phyloP scores from a whole-genome alignment of 2,113 vertebrate genomes.

The Lepidothrix coronata region DNA sequence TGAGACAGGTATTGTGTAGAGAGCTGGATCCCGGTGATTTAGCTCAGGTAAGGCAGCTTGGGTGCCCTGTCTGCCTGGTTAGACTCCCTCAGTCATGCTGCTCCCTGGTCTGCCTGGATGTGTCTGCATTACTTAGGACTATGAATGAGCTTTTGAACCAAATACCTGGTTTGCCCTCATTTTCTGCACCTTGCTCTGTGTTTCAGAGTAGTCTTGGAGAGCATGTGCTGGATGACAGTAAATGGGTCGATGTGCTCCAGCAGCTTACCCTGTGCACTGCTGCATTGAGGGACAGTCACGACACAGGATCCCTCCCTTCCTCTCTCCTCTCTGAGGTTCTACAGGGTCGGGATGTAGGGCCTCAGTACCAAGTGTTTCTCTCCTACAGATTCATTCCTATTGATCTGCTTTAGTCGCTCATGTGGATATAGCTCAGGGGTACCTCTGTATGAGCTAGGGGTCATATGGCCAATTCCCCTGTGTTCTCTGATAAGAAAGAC shows the following conservation, averaged over 20 bases:
- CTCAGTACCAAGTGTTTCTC: not conserved
- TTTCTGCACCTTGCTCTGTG: not conserved
- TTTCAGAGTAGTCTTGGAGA: not conserved
- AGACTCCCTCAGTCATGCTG: not conserved
- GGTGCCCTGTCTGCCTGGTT: not conserved
- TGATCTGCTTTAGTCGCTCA: not conserved
- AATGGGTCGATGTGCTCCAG: not conserved
- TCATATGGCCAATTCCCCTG: not conserved
- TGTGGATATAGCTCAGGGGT: not conserved
- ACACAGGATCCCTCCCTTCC: not conserved
- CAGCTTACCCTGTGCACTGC: not conserved
- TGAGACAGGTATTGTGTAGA: rapidly evolving
- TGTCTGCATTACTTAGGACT: not conserved
- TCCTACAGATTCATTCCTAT: not conserved
- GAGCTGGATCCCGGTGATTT: not conserved
- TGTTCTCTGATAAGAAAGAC: not conserved
- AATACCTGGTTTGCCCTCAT: not conserved
- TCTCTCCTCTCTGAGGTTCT: not conserved
- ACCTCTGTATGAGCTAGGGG: not conserved
- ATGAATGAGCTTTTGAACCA: not conserved
- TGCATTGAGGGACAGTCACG: not conserved
- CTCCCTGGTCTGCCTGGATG: not conserved
- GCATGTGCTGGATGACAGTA: not conserved
- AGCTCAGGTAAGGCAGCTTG: not conserved
- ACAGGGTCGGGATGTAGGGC: not conserved